Conservation (phyloP, 2,113 vertebrate species). For the Arvicanthis niloticus region DNA sequence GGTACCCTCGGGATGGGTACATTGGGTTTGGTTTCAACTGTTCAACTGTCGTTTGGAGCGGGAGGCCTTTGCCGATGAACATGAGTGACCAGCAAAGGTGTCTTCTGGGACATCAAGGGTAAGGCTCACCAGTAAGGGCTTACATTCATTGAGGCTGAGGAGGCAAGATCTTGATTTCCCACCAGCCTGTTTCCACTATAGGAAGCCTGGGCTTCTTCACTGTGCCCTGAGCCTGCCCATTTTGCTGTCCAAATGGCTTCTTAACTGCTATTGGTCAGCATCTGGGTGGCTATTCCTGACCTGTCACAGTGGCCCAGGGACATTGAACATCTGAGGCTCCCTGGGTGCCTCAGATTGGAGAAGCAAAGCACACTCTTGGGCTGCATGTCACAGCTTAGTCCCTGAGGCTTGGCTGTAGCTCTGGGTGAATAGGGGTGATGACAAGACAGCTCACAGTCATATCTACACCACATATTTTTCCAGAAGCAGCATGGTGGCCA, state of each 20-base stretch:
- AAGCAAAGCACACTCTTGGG: not conserved
- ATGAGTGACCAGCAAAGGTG: not conserved
- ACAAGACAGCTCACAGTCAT: not conserved
- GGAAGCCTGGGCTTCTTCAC: not conserved
- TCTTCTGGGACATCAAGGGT: not conserved
- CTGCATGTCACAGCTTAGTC: not conserved
- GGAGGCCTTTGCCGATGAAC: not conserved
- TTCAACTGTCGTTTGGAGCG: not conserved
- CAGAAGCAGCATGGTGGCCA: not conserved
- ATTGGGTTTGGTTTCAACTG: not conserved
- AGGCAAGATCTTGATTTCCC: not conserved
- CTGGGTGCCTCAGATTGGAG: not conserved
- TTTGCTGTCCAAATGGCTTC: not conserved
- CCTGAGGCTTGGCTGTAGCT: not conserved
- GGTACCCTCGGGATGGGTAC: not conserved
- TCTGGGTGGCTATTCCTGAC: not conserved
- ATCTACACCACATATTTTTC: not conserved
- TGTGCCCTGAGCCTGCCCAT: not conserved
- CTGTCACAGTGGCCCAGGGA: not conserved
- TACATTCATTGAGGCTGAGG: not conserved
- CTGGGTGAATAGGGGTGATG: not conserved
- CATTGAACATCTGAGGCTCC: accelerated
- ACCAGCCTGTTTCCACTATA: not conserved
- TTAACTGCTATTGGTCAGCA: not conserved
- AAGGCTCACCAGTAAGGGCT: not conserved